Percentiles rank a stretch among this genome's conserved stretches.
Conservation (phyloP, 1,140 invertebrate genomes). For the Gryon sp. region DNA sequence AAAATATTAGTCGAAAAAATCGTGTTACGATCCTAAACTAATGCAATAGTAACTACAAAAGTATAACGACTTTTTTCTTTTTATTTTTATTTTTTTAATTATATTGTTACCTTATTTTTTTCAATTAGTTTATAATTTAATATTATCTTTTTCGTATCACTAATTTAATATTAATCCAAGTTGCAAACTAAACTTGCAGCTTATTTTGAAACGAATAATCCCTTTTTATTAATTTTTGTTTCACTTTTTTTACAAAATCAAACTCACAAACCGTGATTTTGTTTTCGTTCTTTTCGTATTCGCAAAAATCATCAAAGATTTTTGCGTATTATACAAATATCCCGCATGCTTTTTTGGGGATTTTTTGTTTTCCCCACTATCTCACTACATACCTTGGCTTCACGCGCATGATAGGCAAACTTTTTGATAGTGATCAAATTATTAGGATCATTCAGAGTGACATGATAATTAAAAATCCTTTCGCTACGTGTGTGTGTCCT, state of each 20-base stretch:
- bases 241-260: too few relatives aligned
- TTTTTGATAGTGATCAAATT: conserved; percentile 66
- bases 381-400: conserved; percentile 76
- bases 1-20: background rate
- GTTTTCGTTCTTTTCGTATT: conserved; percentile 47
- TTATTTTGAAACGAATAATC: conserved; percentile 36
- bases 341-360: conserved; percentile 76
- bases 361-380: conserved; percentile 72
- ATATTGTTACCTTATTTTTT: conserved; percentile 2
- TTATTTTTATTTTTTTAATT: conserved; percentile 25
- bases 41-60: conserved; percentile 43
- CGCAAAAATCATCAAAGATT: conserved; percentile 23
- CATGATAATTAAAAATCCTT: conserved; percentile 39
- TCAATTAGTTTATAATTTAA: conserved; percentile 1
- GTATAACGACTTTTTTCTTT: conserved; percentile 15
- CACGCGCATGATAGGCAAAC: conserved; percentile 75
- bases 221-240: conserved; percentile 32
- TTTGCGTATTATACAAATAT: conserved; percentile 62
- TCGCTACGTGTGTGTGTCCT: conserved; percentile 56
- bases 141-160: too few relatives aligned
- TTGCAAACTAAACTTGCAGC: conserved; percentile 19
- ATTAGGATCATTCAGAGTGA: conserved; percentile 54
- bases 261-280: conserved; percentile 44
- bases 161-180: conserved; percentile 3
- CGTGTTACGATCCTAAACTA: conserved; percentile 9